phyloP scores from a whole-genome alignment of 2,113 vertebrate species.

The Platichthys stellatus region DNA sequence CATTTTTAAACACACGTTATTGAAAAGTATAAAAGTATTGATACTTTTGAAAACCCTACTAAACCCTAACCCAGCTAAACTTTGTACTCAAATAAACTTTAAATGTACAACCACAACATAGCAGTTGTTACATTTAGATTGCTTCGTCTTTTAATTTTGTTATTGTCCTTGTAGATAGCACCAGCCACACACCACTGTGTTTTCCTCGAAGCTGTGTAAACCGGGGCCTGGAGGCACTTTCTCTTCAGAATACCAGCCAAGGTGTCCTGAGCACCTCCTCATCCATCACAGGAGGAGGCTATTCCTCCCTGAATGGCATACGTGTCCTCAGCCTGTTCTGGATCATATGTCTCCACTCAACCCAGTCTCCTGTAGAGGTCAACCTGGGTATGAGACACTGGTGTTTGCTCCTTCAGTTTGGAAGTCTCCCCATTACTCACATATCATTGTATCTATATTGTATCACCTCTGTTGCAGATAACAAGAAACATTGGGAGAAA shows the following conservation, averaged over 20 bases:
- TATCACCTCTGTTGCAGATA: conserved; percentile 77
- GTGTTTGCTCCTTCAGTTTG: background rate
- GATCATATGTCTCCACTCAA: conserved; percentile 87
- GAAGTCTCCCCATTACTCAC: background rate
- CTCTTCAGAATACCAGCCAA: conserved; percentile 78
- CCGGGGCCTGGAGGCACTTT: conserved; percentile 76
- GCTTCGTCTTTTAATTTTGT: no score
- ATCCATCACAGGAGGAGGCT: conserved; percentile 49
- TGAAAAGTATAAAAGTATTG: no score
- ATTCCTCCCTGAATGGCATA: conserved; percentile 83
- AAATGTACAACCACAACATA: no score
- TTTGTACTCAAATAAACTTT: no score
- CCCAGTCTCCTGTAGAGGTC: conserved; percentile 81
- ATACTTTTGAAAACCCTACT: no score
- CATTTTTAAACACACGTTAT: no score
- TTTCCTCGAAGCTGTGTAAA: conserved; percentile 52
- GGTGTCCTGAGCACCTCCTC: conserved; percentile 63
- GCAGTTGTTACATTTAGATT: no score
- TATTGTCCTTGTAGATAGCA: conserved; percentile 30
- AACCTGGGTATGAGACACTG: conserved; percentile 83
- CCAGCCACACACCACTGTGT: background rate
- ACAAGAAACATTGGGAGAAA: conserved; percentile 82
- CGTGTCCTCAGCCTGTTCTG: conserved; percentile 86
- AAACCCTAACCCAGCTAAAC: no score
- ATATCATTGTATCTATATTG: background rate